Percentiles rank a stretch among this genome's conserved stretches.
phyloP scores from a whole-genome alignment of 1,140 invertebrate species.

The Ceratina australensis region DNA sequence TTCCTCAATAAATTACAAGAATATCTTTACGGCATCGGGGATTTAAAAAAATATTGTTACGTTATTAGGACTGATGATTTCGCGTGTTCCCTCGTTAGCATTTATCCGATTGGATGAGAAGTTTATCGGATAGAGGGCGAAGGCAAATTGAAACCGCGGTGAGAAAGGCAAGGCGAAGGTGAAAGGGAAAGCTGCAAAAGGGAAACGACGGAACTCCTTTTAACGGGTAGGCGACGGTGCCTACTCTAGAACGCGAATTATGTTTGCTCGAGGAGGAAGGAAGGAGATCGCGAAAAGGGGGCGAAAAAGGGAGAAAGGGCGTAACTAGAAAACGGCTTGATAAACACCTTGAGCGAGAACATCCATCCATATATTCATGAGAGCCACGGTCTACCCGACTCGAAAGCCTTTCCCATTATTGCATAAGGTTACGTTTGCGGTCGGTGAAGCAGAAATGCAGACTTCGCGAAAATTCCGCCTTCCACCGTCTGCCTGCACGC shows the following conservation, averaged over 20 bases:
- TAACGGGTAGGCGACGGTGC: not conserved
- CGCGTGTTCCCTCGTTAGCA: not conserved
- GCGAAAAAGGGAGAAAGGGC: constrained; percentile 54
- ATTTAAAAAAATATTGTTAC: no score
- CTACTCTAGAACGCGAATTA: constrained; percentile 42
- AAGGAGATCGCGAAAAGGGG: constrained; percentile 24
- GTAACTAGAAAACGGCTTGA: constrained; percentile 71
- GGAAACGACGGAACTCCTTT: constrained; percentile 18
- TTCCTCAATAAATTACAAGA: no score
- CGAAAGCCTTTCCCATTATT: constrained; percentile 71
- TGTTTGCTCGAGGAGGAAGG: constrained; percentile 37
- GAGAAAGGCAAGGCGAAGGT: not conserved
- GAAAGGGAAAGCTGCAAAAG: constrained; percentile 1
- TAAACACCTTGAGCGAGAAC: constrained; percentile 72
- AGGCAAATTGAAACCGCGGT: no score
- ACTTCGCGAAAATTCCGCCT: constrained; percentile 62
- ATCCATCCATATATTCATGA: constrained; percentile 75
- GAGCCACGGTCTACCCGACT: constrained; percentile 60
- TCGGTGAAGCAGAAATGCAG: constrained; percentile 73
- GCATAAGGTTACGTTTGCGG: constrained; percentile 72
- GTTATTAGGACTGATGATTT: no score
- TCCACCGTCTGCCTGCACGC: constrained; percentile 38
- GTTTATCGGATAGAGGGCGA: not conserved
- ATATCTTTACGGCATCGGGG: no score
- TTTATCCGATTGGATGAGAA: not conserved